Percentiles rank a stretch among this genome's conserved stretches.
Conservation (phyloP, 2,888 invertebrate species). For the Aelia acuminata region DNA sequence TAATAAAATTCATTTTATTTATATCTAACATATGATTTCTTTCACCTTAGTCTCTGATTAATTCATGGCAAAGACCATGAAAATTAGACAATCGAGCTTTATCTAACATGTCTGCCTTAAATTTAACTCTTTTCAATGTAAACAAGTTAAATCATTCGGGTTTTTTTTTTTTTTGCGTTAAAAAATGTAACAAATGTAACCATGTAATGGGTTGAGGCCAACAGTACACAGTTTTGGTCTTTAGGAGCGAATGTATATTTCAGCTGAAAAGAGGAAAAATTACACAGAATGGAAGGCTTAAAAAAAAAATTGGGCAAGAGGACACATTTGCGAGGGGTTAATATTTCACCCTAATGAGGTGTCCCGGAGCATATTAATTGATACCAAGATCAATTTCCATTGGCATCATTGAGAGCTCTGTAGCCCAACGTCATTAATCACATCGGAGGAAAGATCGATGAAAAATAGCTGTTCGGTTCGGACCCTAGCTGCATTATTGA, state of each 20-base stretch:
- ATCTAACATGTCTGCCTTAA: too few relatives aligned
- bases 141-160: too few relatives aligned
- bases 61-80: too few relatives aligned
- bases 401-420: slow-evolving; percentile 1
- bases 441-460: neutral
- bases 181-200: too few relatives aligned
- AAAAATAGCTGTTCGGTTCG: neutral
- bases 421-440: neutral
- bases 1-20: too few relatives aligned
- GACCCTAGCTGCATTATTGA: neutral
- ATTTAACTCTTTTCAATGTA: too few relatives aligned
- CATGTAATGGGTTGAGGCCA: neutral
- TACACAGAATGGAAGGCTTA: neutral
- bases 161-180: too few relatives aligned
- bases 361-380: slow-evolving; percentile 11
- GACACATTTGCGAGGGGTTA: neutral
- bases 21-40: too few relatives aligned
- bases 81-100: too few relatives aligned
- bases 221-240: neutral
- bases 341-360: slow-evolving; percentile 28
- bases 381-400: slow-evolving; percentile 48
- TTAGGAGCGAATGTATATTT: slow-evolving; percentile 3
- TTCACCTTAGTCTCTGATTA: too few relatives aligned
- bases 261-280: neutral
- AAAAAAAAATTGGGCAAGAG: neutral